Percentiles rank a stretch among this genome's conserved stretches.
These are phyloP conservation scores for Bombus difficillimus DNA, from an alignment of 1,140 invertebrate genomes.

Conservation along the genomic window DNA sequence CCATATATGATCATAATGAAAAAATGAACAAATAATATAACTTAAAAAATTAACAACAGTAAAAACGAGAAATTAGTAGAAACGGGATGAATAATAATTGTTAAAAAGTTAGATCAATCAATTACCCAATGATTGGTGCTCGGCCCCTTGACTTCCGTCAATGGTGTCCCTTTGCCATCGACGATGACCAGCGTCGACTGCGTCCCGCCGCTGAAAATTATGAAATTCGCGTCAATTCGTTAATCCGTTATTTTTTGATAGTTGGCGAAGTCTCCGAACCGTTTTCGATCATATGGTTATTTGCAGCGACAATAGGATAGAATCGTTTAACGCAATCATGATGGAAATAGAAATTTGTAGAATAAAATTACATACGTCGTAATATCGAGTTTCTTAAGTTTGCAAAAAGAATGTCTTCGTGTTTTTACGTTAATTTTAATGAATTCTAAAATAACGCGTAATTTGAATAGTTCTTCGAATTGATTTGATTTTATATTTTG, in stretches of 20 bases:
- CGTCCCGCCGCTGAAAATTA: slow-evolving; percentile 89
- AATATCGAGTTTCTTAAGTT: not conserved
- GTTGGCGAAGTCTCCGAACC: too few relatives aligned
- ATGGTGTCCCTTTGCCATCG: slow-evolving; percentile 86
- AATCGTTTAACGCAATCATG: slow-evolving; percentile 14
- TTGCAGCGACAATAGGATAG: not conserved
- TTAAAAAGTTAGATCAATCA: not conserved
- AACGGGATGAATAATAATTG: not conserved
- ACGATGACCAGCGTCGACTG: slow-evolving; percentile 91
- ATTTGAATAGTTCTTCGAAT: too few relatives aligned
- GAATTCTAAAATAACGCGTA: too few relatives aligned
- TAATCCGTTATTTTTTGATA: not conserved
- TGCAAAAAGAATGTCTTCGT: not conserved
- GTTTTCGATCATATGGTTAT: not conserved
- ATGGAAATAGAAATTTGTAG: not conserved
- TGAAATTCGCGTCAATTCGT: not conserved
- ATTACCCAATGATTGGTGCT: slow-evolving; percentile 93
- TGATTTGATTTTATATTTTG: not conserved
- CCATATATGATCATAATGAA: fast-evolving
- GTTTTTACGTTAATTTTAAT: too few relatives aligned
- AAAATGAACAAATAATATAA: not conserved
- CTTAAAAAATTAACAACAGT: not conserved
- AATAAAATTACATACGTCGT: not conserved
- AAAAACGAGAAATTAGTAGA: not conserved
- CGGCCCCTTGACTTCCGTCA: slow-evolving; percentile 87